phyloP scores from a whole-genome alignment of 2,797 vertebrate species.

The Anguilla pacifica region DNA sequence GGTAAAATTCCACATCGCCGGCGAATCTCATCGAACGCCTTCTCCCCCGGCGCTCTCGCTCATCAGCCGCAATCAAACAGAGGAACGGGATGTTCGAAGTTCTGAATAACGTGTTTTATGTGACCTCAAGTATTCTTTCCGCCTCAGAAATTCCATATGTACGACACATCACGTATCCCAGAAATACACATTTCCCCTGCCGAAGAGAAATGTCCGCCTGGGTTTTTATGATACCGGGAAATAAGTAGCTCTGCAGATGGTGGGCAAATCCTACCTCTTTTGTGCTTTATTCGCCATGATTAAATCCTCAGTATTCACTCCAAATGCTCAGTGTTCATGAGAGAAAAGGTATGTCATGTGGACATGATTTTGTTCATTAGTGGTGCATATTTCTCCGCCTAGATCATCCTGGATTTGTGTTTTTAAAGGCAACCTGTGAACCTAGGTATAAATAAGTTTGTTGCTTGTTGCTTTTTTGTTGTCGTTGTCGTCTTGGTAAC shows the following conservation, averaged over 20 bases:
- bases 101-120: not conserved
- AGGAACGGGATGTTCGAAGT: conserved; percentile 18
- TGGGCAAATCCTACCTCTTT: not conserved
- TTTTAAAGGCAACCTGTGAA: not conserved
- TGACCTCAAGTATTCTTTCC: not conserved
- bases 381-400: not conserved
- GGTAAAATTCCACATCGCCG: not conserved
- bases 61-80: conserved; percentile 36
- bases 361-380: conserved; percentile 18
- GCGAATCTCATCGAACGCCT: not conserved
- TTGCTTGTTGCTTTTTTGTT: not conserved
- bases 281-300: not conserved
- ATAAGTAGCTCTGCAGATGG: not conserved
- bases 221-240: not conserved
- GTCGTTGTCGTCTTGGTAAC: not conserved
- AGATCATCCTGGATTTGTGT: conserved; percentile 4
- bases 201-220: not conserved
- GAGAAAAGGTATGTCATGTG: not conserved
- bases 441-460: not conserved
- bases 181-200: not conserved
- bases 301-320: not conserved
- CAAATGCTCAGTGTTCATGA: not conserved
- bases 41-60: conserved; percentile 32
- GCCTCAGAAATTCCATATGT: not conserved
- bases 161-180: not conserved